Base-by-base conservation (phyloP, 1,140 invertebrate genomes). In the Saccostrea glomerata region DNA sequence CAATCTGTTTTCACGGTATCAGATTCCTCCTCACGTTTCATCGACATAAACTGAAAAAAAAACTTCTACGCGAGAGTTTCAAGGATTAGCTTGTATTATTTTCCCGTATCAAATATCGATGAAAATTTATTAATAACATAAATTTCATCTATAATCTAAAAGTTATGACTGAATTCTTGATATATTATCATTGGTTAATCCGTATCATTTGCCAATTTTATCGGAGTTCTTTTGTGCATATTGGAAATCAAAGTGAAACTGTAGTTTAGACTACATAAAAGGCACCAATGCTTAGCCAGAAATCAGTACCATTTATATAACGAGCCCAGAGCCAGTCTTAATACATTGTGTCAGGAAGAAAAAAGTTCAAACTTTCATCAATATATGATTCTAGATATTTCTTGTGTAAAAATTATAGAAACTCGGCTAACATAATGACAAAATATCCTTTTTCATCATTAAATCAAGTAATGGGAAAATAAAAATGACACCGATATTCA, bases 191-290 rank as follows among this genome's bases (percentile, higher is more conserved):
- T 77, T 36, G 30, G 30, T 77, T 13, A 25, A 36, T 12, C 30
- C 0, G 12, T 30, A 36, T 77, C 70, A 77, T 25, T 25, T 12
- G 4, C 30, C 3, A 30, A 77, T 36, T 15, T 77, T 77, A 30
- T 77, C 23, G 30, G 70, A 30, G 3, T 15, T 2, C 25, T 77
- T 12, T 30, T 77, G 11, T 36, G 15, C 70, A 77, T 77, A 77
- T 25, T 36, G 70, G 25, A 77, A 77, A 77, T 77, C 70, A 77
- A 77, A 77, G 70, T 77, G 25, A 30, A 77, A 77, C 13, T 13
- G 70, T 12, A 9, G 12, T 77, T 30, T 12, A 77, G 13, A 36
- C 13, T 0, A 77, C 7, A 77, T 77, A 66, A 66, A 66, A 66
- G 20, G 17, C 30, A 7, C 60, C 60, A 23, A 20, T 20, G 0